phyloP scores from a whole-genome alignment of 2,888 invertebrate genomes.

The Pandemis corylana region DNA sequence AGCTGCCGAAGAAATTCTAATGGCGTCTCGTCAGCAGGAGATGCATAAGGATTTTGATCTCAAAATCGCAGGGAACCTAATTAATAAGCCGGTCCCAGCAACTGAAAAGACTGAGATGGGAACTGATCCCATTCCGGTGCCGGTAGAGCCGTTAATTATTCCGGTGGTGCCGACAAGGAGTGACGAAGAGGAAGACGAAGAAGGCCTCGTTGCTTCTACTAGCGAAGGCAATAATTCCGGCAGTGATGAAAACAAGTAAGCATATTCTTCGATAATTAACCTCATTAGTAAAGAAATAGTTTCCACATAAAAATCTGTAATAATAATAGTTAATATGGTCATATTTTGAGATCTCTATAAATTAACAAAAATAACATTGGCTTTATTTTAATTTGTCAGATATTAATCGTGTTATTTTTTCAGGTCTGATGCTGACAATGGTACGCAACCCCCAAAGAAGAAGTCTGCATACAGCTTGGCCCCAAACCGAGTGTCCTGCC shows the following conservation, averaged over 20 bases:
- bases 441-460: constrained; percentile 88
- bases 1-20: constrained; percentile 85
- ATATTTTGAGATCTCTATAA: neutral
- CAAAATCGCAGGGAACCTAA: constrained; percentile 84
- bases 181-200: constrained; percentile 90
- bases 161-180: constrained; percentile 86
- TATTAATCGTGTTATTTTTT: constrained; percentile 48
- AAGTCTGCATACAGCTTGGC: constrained; percentile 98
- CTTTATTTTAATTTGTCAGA: constrained; percentile 3
- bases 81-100: constrained; percentile 78
- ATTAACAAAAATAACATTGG: neutral
- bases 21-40: constrained; percentile 80
- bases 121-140: constrained; percentile 64
- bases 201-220: constrained; percentile 91
- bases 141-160: constrained; percentile 91
- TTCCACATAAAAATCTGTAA: neutral
- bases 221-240: constrained; percentile 94
- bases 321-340: too few species aligned
- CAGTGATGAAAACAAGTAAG: constrained; percentile 91
- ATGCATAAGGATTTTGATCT: constrained; percentile 80
- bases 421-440: constrained; percentile 88
- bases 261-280: constrained; percentile 43
- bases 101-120: constrained; percentile 78
- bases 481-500: constrained; percentile 96
- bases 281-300: neutral